Evolutionary conservation across 1,140 invertebrate genomes (phyloP), one percentile per base, ranked within the genome.

Genomic region (Aphaenogaster ashmeadi): DNA sequence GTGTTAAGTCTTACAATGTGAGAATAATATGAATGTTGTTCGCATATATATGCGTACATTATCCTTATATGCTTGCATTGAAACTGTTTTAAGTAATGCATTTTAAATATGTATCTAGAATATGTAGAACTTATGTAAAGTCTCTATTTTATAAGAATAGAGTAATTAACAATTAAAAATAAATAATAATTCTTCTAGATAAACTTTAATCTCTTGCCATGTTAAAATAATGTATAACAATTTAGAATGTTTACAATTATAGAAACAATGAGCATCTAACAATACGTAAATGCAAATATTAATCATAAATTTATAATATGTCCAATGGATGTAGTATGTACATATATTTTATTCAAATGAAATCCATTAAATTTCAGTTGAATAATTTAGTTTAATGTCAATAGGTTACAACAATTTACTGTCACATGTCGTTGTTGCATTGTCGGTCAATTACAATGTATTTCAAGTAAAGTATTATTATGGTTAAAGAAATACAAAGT

Each of bases 151-250:
- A 2, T 67, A 67, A n/a, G n/a, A 71, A 8, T 33, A 5, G 8
- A 15, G 1, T 71, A 71, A 33, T 72, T 72, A 72, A 72, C 18
- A 9, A 50, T 0, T 72, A 36, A 52, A 52, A 72, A 50, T 54
- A 52, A 52, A 72, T 50, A 50, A 36, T 44, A 13, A 18, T 47
- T 5, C 38, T 36, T 74, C 33, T 21, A 13, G 7, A n/a, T n/a
- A 33, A 50, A 71, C 15, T 72, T n/a, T 7, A 52, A 52, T 52
- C 27, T 50, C 11, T 33, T 47, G 41, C 41, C 13, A 36, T 2
- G 3, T 74, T 58, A 27, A 77, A 41, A 18, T 60, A 44, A 58
- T 41, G 36, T 11, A 38, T 58, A 21, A 21, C 6, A 67, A 13
- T 67, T 77, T 27, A 21, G 13, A 44, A 60, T 21, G 18, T 54